phyloP scores from a whole-genome alignment of 2,113 vertebrate genomes.

The Tachuris rubrigastra region DNA sequence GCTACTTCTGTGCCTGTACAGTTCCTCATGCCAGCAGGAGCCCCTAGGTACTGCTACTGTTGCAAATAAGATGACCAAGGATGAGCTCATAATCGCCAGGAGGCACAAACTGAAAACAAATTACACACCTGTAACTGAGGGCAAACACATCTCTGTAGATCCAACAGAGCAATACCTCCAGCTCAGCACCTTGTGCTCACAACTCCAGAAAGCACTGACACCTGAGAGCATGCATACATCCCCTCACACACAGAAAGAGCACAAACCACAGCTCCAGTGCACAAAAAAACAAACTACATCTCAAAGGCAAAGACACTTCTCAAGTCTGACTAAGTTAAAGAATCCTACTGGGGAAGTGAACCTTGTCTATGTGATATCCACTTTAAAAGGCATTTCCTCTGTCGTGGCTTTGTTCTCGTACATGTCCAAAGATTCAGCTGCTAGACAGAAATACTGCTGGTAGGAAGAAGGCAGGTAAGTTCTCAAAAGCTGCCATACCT shows the following conservation, averaged over 20 bases:
- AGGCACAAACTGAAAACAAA: neutral
- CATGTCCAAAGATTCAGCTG: neutral
- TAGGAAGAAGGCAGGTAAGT: neutral
- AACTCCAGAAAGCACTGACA: neutral
- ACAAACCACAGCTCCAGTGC: neutral
- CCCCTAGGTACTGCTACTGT: neutral
- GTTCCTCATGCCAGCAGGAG: neutral
- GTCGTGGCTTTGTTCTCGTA: neutral
- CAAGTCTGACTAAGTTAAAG: neutral
- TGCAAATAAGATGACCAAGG: neutral
- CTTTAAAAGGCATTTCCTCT: neutral
- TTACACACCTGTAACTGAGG: neutral
- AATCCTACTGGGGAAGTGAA: neutral
- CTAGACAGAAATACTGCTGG: neutral
- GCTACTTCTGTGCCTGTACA: neutral
- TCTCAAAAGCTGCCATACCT: neutral
- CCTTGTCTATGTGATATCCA: neutral
- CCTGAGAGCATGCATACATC: neutral
- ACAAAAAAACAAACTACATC: neutral
- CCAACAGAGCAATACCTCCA: neutral
- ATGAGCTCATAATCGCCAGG: accelerated
- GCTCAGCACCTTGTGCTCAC: neutral
- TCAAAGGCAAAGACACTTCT: neutral
- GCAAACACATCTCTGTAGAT: neutral
- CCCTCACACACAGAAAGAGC: neutral